Conservation (phyloP, 2,888 invertebrate genomes). For the Lapara coniferarum region DNA sequence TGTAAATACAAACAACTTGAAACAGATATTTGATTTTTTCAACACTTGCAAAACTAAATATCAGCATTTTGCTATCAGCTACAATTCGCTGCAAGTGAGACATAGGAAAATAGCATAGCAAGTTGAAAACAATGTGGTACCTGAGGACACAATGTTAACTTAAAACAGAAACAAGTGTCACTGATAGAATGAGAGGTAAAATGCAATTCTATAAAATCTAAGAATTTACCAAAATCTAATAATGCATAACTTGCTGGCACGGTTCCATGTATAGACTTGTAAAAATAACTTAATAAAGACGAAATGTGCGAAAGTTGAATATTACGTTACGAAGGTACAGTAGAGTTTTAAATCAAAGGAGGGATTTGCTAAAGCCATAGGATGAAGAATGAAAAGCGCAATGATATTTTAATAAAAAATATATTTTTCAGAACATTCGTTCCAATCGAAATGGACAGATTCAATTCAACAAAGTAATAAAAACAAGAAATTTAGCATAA, state of each 20-base stretch:
- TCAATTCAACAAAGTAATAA: slow-evolving; percentile 63
- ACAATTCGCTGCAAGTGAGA: background rate
- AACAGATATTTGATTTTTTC: background rate
- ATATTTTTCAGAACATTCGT: slow-evolving; percentile 75
- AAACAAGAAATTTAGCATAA: slow-evolving; percentile 59
- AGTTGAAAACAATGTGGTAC: background rate
- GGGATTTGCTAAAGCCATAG: slow-evolving; percentile 62
- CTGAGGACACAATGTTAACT: slow-evolving; percentile 4
- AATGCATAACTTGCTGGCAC: background rate
- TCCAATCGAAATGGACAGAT: slow-evolving; percentile 78
- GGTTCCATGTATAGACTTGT: slow-evolving; percentile 3
- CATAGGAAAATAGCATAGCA: background rate
- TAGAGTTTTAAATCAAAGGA: slow-evolving; percentile 44
- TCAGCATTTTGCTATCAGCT: too few species aligned
- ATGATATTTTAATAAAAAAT: slow-evolving; percentile 76
- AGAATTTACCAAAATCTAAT: background rate
- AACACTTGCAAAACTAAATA: background rate
- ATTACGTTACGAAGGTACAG: slow-evolving; percentile 31
- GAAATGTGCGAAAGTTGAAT: slow-evolving; percentile 31
- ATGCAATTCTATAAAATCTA: slow-evolving; percentile 1
- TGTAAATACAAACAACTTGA: background rate
- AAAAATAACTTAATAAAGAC: background rate
- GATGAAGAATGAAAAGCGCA: slow-evolving; percentile 78
- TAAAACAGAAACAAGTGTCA: background rate
- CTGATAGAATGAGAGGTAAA: slow-evolving; percentile 2